A percentile compares a stretch with the other conserved stretches of the same genome.
Evolutionary conservation across 2,113 vertebrate genomes (phyloP).

Genomic region (Phrynosoma platyrhinos): DNA sequence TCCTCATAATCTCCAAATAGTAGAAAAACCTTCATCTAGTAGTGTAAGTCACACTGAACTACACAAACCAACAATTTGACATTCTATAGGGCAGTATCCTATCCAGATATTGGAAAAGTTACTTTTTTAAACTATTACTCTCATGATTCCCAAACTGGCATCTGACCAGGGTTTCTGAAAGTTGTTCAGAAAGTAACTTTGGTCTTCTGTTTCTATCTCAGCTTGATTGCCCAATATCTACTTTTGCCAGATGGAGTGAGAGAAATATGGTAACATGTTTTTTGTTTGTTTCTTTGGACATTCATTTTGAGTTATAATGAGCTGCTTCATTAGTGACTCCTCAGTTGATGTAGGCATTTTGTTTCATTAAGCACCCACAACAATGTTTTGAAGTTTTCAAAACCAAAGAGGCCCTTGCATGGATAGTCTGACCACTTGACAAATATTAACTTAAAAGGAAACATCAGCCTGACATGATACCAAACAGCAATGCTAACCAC

Average conservation of each 20-base stretch:
- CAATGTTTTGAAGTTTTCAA: background rate
- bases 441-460: background rate
- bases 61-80: too few species aligned
- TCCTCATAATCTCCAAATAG: background rate
- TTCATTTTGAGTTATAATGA: background rate
- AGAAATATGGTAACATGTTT: background rate
- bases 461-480: background rate
- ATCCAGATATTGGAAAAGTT: too few species aligned
- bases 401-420: background rate
- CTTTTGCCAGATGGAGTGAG: background rate
- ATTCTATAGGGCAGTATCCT: too few species aligned
- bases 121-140: too few species aligned
- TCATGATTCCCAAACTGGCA: too few species aligned
- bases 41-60: too few species aligned
- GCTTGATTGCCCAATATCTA: background rate
- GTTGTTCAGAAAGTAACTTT: too few species aligned
- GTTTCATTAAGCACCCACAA: background rate
- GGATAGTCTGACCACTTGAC: background rate
- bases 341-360: background rate
- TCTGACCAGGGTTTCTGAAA: too few species aligned
- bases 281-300: background rate
- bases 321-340: background rate
- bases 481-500: conserved; percentile 23
- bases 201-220: background rate
- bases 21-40: too few species aligned